These are phyloP conservation scores for Lates calcarifer DNA, from an alignment of 2,113 vertebrate genomes.

Conservation along the genomic window DNA sequence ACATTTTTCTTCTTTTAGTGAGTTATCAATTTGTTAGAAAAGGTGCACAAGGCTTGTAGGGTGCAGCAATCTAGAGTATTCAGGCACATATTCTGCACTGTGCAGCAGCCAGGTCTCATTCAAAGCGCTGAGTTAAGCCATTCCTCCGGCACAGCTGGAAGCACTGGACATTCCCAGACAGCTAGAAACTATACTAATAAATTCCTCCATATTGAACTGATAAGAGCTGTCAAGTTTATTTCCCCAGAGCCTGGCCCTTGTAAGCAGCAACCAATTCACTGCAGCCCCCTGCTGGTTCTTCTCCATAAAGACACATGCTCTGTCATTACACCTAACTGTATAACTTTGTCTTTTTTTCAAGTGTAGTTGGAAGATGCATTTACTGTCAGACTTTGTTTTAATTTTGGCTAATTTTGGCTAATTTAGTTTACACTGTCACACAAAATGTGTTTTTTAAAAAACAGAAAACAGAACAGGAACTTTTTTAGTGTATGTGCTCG, in stretches of 20 bases:
- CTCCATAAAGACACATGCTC: not conserved
- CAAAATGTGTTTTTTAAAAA: too few species aligned
- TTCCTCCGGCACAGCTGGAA: conserved; percentile 44
- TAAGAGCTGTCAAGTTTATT: conserved; percentile 13
- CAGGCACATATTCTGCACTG: conserved; percentile 45
- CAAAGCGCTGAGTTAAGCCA: conserved; percentile 50
- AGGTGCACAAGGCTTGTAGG: conserved; percentile 1
- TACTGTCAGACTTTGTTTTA: too few species aligned
- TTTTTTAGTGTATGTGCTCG: not conserved
- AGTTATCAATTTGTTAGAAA: conserved; percentile 4
- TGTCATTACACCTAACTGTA: not conserved
- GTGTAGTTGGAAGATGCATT: too few species aligned
- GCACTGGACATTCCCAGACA: conserved; percentile 26
- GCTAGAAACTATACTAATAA: not conserved
- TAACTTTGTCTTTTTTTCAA: not conserved
- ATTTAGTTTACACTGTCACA: too few species aligned
- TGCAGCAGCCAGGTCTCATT: conserved; percentile 53
- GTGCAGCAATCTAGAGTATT: conserved; percentile 36
- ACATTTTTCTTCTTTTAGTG: not conserved
- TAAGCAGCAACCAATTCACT: conserved; percentile 9
- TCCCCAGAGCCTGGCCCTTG: not conserved
- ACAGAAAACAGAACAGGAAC: not conserved
- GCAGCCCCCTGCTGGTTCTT: conserved; percentile 67
- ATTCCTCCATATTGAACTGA: conserved; percentile 34
- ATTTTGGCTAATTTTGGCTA: too few species aligned